Percentiles rank a stretch among this genome's conserved stretches.
Evolutionary conservation across 2,113 vertebrate genomes (phyloP).

Genomic region (Apaloderma vittatum): DNA sequence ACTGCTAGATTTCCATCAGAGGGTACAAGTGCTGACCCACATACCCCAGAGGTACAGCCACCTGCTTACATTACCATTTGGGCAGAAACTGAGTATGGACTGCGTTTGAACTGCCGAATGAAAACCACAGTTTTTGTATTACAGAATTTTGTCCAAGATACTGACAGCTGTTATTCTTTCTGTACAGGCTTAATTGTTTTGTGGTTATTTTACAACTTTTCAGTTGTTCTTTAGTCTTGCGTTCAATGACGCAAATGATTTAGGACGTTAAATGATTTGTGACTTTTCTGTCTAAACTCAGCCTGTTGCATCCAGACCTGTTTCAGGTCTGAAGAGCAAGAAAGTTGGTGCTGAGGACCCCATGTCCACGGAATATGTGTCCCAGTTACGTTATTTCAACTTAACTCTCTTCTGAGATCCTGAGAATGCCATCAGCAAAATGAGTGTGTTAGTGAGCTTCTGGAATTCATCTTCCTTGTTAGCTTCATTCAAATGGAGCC

Average conservation of each 20-base stretch:
- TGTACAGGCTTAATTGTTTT: neutral
- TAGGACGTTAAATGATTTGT: neutral
- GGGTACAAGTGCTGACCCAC: neutral
- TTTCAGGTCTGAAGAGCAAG: neutral
- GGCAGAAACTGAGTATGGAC: neutral
- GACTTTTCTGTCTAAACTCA: neutral
- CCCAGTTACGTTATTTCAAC: neutral
- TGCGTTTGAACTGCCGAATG: neutral
- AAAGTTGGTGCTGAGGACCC: neutral
- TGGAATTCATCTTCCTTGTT: neutral
- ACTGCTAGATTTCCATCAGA: neutral
- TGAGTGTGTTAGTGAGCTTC: neutral
- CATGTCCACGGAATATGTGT: fast-evolving
- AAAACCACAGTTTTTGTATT: neutral
- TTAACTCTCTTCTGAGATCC: neutral
- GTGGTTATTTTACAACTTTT: neutral
- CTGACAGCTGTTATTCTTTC: neutral
- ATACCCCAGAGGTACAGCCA: neutral
- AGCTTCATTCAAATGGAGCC: neutral
- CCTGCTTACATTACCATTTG: neutral
- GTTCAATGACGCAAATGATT: neutral
- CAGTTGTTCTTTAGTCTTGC: neutral
- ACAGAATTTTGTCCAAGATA: neutral
- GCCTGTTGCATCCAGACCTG: neutral
- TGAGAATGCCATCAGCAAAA: neutral